Evolutionary conservation across 2,797 vertebrate species (phyloP), one percentile per base, ranked within the genome.

Genomic region (Argyrosomus regius): DNA sequence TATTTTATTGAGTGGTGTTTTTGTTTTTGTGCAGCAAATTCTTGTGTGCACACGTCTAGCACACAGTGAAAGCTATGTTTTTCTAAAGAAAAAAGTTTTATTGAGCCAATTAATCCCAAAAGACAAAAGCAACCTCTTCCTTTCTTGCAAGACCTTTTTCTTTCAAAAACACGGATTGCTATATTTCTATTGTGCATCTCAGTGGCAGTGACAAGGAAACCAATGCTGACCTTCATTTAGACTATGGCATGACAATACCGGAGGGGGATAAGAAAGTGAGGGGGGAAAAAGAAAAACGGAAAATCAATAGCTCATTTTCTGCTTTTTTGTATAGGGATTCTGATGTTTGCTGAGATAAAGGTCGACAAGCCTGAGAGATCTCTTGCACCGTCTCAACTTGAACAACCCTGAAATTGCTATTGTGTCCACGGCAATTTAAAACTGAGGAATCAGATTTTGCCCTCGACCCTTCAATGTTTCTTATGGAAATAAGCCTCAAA

Each of bases 281-380:
- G 63, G 62, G 64, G 77, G 56, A 77, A 87, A 39, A 86, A 90
- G 84, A 93, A 93, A 92, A 92, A 92, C 83, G 80, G 83, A 93
- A 97, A 98, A 98, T 98, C 97, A 96, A 97, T 98, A 97, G 92
- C 96, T 97, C 90, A 97, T 97, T 98, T 97, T 97, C 94, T 96
- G 90, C 95, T 95, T 96, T 97, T 96, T 97, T 96, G 95, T 96
- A 93, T 95, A 96, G 91, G 94, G 95, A 96, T 97, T 97, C 96
- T 96, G 94, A 97, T 97, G 95, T 97, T 98, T 97, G 92, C 94
- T 77, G 89, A 97, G 96, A 97, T 97, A 97, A 96, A 96, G 93
- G 94, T 95, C 93, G 95, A 95, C 95, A 95, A 93, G 52, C 91
- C 91, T 90, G 91, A 92, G 89, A 94, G 94, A 94, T 93, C 84